These are phyloP conservation scores for Onychomys torridus DNA, from an alignment of 2,797 vertebrate species.

Conservation along the genomic window DNA sequence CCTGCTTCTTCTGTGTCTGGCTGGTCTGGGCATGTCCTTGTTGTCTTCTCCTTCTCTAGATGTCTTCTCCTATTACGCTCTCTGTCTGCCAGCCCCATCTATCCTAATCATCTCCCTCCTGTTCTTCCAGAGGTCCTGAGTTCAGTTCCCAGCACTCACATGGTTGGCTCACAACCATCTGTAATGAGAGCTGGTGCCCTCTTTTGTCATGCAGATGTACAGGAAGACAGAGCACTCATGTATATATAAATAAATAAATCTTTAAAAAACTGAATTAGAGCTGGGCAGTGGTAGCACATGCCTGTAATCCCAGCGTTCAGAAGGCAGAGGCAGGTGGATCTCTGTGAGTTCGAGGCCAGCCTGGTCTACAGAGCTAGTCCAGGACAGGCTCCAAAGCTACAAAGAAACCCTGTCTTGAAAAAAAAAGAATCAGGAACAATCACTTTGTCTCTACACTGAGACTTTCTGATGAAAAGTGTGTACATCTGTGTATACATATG, in stretches of 20 bases:
- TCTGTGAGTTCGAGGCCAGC: too few species aligned
- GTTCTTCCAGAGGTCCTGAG: neutral
- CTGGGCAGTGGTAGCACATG: too few species aligned
- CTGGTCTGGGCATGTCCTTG: neutral
- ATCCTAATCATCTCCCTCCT: neutral
- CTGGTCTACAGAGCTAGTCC: too few species aligned
- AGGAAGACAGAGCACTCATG: neutral
- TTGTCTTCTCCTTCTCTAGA: neutral
- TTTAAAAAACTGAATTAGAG: neutral
- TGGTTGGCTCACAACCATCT: neutral
- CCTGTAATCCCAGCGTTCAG: too few species aligned
- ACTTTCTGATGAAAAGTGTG: neutral
- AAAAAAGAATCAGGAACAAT: neutral
- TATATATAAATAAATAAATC: neutral
- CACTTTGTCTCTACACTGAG: neutral
- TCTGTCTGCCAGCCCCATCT: neutral
- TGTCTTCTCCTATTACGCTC: neutral
- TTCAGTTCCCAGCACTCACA: neutral
- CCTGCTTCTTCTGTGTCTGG: neutral
- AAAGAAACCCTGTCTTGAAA: too few species aligned
- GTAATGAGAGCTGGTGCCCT: neutral
- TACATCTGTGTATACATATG: neutral
- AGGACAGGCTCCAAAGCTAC: too few species aligned
- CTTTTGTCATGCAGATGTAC: neutral
- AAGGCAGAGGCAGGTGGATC: too few species aligned